Percentiles rank a stretch among this genome's conserved stretches.
phyloP scores from a whole-genome alignment of 2,888 invertebrate species.

The Coelinius sp. region DNA sequence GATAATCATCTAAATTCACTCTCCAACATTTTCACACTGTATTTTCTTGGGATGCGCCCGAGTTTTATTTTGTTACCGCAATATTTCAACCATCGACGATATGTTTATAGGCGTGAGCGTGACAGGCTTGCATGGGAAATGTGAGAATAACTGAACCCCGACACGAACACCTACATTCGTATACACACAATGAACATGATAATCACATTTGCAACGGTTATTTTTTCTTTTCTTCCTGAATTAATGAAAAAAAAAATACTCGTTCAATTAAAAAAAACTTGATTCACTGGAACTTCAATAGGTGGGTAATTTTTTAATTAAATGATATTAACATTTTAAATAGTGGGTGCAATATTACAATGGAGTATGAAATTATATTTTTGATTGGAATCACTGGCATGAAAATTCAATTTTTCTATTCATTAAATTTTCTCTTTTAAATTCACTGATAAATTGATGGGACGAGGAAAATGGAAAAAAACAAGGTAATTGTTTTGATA shows the following conservation, averaged over 20 bases:
- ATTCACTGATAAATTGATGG: background rate
- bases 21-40: background rate
- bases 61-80: background rate
- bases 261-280: background rate
- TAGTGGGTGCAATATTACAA: background rate
- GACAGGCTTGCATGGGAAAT: background rate
- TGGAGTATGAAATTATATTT: background rate
- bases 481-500: background rate
- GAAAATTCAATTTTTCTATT: background rate
- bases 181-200: conserved; percentile 6
- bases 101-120: background rate
- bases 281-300: background rate
- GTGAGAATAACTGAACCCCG: background rate
- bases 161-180: background rate
- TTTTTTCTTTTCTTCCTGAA: background rate
- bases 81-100: background rate
- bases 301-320: background rate
- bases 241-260: background rate
- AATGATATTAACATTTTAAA: background rate
- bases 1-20: background rate
- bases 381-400: background rate
- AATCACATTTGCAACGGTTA: conserved; percentile 1
- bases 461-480: background rate
- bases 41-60: too few species aligned
- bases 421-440: background rate